These are phyloP conservation scores for Fragariocoptes setiger DNA, from an alignment of 1,140 invertebrate species.

Conservation along the genomic window DNA sequence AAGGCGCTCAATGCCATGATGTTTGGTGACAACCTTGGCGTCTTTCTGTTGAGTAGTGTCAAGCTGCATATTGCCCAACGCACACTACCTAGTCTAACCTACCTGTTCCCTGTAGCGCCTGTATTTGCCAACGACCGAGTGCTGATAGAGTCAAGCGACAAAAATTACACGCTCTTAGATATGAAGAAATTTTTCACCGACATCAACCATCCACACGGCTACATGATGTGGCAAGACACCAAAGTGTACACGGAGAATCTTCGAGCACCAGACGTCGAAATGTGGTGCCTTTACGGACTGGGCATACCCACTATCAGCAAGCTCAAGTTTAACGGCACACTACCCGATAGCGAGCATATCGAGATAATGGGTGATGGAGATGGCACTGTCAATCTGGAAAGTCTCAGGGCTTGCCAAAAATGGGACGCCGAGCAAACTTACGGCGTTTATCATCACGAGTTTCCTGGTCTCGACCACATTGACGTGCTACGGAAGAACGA, in stretches of 20 bases:
- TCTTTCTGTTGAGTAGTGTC: no score
- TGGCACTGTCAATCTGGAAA: constrained; percentile 66
- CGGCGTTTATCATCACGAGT: background rate
- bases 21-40: background rate
- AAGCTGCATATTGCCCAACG: no score
- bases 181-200: constrained; percentile 1
- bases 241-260: background rate
- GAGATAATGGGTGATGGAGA: constrained; percentile 46
- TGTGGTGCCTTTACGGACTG: background rate
- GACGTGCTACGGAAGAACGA: background rate
- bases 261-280: constrained; percentile 1
- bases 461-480: background rate
- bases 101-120: background rate
- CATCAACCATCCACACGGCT: background rate
- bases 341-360: background rate
- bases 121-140: background rate
- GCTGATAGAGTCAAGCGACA: background rate
- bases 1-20: constrained; percentile 50
- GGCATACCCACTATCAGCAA: background rate
- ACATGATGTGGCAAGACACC: constrained; percentile 1
- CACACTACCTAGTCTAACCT: background rate
- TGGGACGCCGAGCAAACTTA: constrained; percentile 24
- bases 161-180: background rate
- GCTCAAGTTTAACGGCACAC: background rate
- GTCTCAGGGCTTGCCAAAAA: constrained; percentile 37